phyloP scores from a whole-genome alignment of 2,113 vertebrate species.

The Pteruthius melanotis region DNA sequence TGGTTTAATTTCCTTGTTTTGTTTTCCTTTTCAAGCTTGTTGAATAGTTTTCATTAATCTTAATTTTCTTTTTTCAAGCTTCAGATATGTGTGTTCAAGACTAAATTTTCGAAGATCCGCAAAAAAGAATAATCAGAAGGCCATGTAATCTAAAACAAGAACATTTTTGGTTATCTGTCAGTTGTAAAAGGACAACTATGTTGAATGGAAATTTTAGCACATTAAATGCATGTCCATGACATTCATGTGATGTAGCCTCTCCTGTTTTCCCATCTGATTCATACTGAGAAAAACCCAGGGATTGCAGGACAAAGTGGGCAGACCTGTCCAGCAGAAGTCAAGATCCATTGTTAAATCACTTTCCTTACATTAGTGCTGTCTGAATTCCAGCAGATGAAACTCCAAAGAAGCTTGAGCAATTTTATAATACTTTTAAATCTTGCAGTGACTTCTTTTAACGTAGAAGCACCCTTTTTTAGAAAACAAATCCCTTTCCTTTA shows the following conservation, averaged over 20 bases:
- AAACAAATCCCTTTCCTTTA: background rate
- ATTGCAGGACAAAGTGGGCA: background rate
- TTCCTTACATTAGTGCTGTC: background rate
- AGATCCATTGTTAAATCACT: background rate
- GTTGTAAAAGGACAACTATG: background rate
- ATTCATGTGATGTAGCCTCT: background rate
- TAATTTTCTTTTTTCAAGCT: background rate
- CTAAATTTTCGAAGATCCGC: background rate
- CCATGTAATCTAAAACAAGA: background rate
- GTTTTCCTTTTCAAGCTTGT: background rate
- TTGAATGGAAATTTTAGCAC: background rate
- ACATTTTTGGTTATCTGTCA: background rate
- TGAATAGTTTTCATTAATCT: background rate
- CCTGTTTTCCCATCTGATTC: background rate
- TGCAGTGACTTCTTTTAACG: background rate
- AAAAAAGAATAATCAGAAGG: background rate
- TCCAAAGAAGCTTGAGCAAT: background rate
- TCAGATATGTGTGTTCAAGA: background rate
- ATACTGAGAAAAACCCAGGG: background rate
- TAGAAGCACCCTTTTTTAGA: background rate
- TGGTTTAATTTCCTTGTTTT: background rate
- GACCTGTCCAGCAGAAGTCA: background rate
- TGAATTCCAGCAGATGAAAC: background rate
- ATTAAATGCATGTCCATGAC: background rate
- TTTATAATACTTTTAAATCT: background rate